These are phyloP conservation scores for Brachynemurus nebulosus DNA, from an alignment of 2,888 invertebrate genomes.

Conservation along the genomic window DNA sequence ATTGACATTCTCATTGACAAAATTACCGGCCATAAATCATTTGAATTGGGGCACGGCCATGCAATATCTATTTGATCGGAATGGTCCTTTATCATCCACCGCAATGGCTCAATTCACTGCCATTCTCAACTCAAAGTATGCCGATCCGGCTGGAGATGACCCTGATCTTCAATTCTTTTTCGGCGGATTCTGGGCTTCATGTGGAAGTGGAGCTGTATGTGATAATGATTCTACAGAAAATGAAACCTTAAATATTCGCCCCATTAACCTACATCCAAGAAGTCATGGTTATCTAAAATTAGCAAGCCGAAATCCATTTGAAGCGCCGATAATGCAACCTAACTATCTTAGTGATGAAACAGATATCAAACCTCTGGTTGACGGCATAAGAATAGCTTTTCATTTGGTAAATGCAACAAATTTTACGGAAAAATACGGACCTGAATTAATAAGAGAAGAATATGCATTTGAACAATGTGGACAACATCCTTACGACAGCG, in stretches of 20 bases:
- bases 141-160: conserved; percentile 41
- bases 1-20: conserved; percentile 38
- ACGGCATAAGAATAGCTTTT: conserved; percentile 45
- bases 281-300: conserved; percentile 50
- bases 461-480: conserved; percentile 33
- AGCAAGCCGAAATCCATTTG: conserved; percentile 46
- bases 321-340: conserved; percentile 56
- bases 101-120: conserved; percentile 55
- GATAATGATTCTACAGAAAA: conserved; percentile 28
- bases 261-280: conserved; percentile 49
- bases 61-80: conserved; percentile 44
- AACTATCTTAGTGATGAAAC: conserved; percentile 58
- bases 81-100: conserved; percentile 48
- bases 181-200: conserved; percentile 33
- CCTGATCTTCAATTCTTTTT: conserved; percentile 57
- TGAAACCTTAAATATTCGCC: conserved; percentile 35
- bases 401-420: conserved; percentile 42
- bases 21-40: conserved; percentile 28
- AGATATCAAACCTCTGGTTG: conserved; percentile 48
- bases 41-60: conserved; percentile 46
- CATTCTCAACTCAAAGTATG: conserved; percentile 43
- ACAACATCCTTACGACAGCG: conserved; percentile 33
- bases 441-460: conserved; percentile 34
- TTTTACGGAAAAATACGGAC: conserved; percentile 41
- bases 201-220: conserved; percentile 42